Evolutionary conservation across 2,113 vertebrate genomes (phyloP).

Genomic region (Antigone vipio): DNA sequence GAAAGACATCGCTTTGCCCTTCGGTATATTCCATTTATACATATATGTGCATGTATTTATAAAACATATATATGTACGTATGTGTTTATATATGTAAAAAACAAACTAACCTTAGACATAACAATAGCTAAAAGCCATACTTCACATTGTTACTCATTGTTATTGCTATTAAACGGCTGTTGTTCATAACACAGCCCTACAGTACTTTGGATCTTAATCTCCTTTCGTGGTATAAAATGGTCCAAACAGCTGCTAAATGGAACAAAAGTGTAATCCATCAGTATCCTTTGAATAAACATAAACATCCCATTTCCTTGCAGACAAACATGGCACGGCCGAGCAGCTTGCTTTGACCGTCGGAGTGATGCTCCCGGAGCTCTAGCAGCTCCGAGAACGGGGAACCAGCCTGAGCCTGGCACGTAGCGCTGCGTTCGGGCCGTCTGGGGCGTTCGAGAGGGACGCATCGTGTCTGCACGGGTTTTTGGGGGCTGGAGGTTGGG

Average conservation of each 20-base stretch:
- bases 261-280: conserved; percentile 56
- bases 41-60: neutral
- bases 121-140: neutral
- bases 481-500: neutral
- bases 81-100: neutral
- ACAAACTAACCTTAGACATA: neutral
- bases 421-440: neutral
- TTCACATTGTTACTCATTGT: neutral
- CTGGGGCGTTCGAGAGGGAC: neutral
- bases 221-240: conserved; percentile 22
- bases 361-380: neutral
- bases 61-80: neutral
- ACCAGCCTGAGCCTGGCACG: neutral
- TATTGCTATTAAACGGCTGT: neutral
- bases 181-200: conserved; percentile 1
- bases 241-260: conserved; percentile 56
- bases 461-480: fast-evolving
- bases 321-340: neutral
- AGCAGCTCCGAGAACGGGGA: fast-evolving
- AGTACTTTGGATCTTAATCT: conserved; percentile 45
- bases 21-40: neutral
- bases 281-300: conserved; percentile 41
- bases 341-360: neutral
- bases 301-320: conserved; percentile 57
- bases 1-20: neutral